Conservation (phyloP, 2,113 vertebrate species). For the Pterocles gutturalis region DNA sequence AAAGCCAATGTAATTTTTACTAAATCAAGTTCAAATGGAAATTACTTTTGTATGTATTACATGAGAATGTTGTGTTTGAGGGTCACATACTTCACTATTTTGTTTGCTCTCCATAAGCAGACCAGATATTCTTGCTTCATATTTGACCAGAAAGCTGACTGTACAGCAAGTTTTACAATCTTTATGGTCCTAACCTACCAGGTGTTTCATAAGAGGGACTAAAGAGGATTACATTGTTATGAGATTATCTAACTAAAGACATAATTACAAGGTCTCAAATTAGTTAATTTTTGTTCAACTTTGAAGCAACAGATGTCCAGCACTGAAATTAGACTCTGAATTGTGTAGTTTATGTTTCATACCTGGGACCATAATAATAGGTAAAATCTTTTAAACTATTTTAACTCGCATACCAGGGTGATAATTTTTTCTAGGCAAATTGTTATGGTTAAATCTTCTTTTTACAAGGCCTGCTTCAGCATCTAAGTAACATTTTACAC, state of each 20-base stretch:
- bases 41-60: background rate
- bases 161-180: background rate
- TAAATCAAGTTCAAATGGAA: background rate
- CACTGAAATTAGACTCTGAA: background rate
- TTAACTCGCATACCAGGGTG: background rate
- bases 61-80: background rate
- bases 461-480: background rate
- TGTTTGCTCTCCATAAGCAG: background rate
- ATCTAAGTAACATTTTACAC: background rate
- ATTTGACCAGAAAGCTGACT: background rate
- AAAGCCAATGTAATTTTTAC: background rate
- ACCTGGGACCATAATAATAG: background rate
- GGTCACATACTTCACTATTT: background rate
- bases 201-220: background rate
- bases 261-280: conserved; percentile 20
- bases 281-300: background rate
- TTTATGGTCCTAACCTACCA: background rate
- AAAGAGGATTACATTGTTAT: conserved; percentile 22
- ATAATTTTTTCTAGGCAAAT: background rate
- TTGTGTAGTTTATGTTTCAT: background rate
- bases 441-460: background rate
- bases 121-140: background rate
- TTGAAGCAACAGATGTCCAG: background rate
- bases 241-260: conserved; percentile 12
- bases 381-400: background rate